Evolutionary conservation across 2,888 invertebrate genomes (phyloP), one percentile per base, ranked within the genome.

Genomic region (Tetheella fluctuosa): DNA sequence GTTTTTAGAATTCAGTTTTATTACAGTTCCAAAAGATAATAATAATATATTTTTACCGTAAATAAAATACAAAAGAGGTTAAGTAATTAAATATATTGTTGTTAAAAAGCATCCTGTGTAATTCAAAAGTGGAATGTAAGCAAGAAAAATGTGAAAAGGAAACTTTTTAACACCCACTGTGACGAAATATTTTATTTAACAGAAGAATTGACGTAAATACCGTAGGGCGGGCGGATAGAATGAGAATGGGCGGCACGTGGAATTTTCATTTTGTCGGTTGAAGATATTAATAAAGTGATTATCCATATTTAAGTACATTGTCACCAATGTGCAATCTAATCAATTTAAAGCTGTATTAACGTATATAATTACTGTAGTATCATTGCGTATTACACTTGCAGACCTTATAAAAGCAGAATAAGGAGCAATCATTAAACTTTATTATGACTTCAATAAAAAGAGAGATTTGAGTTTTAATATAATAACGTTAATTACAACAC

Each of bases 181-280:
- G n/a, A 48, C 20, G 42, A 48, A 28, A 54, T 28, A 28, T 28
- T 54, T 54, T 54, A 53, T 23, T 53, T 53, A n/a, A 30, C 28
- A 54, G 17, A 28, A 30, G 60, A 67, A 70, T 65, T 64, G 65
- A 63, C 59, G 60, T 60, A 15, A 53, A 25, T 4, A 15, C 23
- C 25, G 25, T 23, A 23, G 52, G 52, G 13, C 5, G 53, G 10
- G 25, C 5, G 54, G 28, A 1, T 25, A 53, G 28, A 39, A 48
- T 20, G 48, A 20, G 48, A 48, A 20, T 48, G 48, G 20, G 48
- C 20, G 20, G 39, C 48, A 42, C 56, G 60, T 64, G 71, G 77
- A 76, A 77, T 79, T 77, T 77, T 74, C 74, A 81, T 80, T 75
- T 72, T 68, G 69, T 64, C 60, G 64, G 65, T 64, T 68, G 69